A percentile compares a stretch with the other conserved stretches of the same genome.
Conservation (phyloP, 2,797 vertebrate species). For the Sylvia borin region DNA sequence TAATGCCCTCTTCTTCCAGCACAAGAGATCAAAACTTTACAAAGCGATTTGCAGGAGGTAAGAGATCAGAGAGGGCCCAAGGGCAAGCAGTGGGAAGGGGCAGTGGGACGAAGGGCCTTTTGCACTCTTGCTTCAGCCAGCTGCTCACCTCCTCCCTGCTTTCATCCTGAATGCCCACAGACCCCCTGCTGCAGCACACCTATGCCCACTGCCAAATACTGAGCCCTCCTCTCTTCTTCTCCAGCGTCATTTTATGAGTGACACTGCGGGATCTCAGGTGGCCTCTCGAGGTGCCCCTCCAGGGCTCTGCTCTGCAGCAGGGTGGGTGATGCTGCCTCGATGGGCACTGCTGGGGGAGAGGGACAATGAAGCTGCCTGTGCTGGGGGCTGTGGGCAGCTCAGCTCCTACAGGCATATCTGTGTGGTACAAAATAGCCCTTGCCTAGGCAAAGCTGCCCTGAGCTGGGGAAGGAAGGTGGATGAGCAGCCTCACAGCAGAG, state of each 20-base stretch:
- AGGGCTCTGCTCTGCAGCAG: not conserved
- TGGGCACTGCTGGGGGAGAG: not conserved
- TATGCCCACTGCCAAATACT: not conserved
- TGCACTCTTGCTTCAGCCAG: slow-evolving; percentile 43
- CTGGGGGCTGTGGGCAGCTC: not conserved
- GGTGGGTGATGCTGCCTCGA: rapidly evolving
- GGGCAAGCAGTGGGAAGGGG: not conserved
- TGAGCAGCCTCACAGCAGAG: not conserved
- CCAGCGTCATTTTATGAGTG: not conserved
- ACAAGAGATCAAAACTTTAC: not conserved
- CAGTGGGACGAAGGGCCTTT: slow-evolving; percentile 53
- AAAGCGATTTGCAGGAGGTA: slow-evolving; percentile 43
- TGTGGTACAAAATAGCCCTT: not conserved
- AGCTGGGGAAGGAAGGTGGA: not conserved
- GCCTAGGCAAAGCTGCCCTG: not conserved
- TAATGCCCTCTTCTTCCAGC: not conserved
- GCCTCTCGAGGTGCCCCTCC: rapidly evolving
- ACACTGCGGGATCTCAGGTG: not conserved
- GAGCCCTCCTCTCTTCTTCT: not conserved
- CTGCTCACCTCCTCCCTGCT: slow-evolving; percentile 48
- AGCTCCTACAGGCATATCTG: rapidly evolving
- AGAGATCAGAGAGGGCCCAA: slow-evolving; percentile 54
- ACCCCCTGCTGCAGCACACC: not conserved
- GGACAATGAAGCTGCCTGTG: not conserved
- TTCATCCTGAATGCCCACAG: not conserved